Evolutionary conservation across 2,113 vertebrate species (phyloP).

Genomic region (Sylvia atricapilla): DNA sequence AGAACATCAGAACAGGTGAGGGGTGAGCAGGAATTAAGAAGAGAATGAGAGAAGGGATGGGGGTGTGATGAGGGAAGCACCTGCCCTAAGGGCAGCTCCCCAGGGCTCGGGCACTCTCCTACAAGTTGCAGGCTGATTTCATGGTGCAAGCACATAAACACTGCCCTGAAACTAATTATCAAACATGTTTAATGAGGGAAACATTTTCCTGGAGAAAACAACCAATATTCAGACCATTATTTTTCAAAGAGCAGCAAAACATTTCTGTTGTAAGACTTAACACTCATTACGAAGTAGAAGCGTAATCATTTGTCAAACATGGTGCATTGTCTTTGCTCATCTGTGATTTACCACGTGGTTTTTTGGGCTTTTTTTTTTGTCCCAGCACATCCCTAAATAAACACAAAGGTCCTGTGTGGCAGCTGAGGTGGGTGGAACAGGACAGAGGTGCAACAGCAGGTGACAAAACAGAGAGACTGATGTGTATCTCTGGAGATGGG

Average conservation of each 20-base stretch:
- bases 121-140: background rate
- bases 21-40: background rate
- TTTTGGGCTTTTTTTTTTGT: background rate
- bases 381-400: slow-evolving; percentile 78
- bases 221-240: background rate
- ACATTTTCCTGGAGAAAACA: background rate
- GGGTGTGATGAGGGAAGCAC: background rate
- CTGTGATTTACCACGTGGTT: background rate
- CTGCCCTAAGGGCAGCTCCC: background rate
- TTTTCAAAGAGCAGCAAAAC: background rate
- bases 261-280: background rate
- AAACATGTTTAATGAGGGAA: background rate
- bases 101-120: background rate
- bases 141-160: background rate
- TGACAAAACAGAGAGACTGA: slow-evolving; percentile 77
- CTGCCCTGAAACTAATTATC: background rate
- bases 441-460: slow-evolving; percentile 67
- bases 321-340: background rate
- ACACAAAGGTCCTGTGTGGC: slow-evolving; percentile 84
- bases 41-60: background rate
- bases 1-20: background rate
- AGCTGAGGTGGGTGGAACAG: slow-evolving; percentile 84
- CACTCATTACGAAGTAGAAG: background rate
- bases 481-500: slow-evolving; percentile 86
- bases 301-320: background rate